Conservation (phyloP, 2,113 vertebrate species). For the Seriola dumerili region DNA sequence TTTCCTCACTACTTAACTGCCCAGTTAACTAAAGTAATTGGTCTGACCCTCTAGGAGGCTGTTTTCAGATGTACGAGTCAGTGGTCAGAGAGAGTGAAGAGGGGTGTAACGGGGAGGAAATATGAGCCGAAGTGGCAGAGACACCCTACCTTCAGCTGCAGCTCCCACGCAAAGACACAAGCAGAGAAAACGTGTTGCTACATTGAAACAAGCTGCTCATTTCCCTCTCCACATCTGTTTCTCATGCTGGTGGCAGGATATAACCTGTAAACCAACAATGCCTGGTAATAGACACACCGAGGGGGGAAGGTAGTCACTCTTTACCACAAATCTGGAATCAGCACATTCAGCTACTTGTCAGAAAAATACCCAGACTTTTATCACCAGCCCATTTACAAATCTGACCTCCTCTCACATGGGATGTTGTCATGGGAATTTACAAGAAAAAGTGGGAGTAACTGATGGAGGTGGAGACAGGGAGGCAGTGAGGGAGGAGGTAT, state of each 20-base stretch:
- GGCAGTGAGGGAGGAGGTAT: neutral
- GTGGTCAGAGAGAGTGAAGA: constrained; percentile 11
- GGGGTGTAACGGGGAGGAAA: constrained; percentile 5
- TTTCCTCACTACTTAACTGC: constrained; percentile 61
- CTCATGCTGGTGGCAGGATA: constrained; percentile 78
- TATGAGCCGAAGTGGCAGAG: constrained; percentile 33
- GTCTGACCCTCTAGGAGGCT: constrained; percentile 55
- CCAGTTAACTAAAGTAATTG: constrained; percentile 70
- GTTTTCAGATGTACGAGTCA: constrained; percentile 62
- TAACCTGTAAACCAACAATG: constrained; percentile 74
- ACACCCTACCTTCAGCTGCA: constrained; percentile 46
- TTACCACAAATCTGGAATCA: constrained; percentile 44
- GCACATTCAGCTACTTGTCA: constrained; percentile 59
- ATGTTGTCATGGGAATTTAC: constrained; percentile 58
- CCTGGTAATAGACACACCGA: constrained; percentile 50
- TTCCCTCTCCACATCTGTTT: constrained; percentile 82
- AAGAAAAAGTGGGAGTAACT: constrained; percentile 57
- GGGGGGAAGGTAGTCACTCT: constrained; percentile 47
- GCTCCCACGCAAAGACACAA: constrained; percentile 41
- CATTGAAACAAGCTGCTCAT: constrained; percentile 63
- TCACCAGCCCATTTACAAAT: constrained; percentile 12
- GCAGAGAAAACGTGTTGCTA: constrained; percentile 46
- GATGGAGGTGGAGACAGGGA: constrained; percentile 25
- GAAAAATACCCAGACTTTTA: constrained; percentile 42
- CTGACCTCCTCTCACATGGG: neutral